Conservation (phyloP, 2,797 vertebrate genomes). For the Lepus oiostolus region DNA sequence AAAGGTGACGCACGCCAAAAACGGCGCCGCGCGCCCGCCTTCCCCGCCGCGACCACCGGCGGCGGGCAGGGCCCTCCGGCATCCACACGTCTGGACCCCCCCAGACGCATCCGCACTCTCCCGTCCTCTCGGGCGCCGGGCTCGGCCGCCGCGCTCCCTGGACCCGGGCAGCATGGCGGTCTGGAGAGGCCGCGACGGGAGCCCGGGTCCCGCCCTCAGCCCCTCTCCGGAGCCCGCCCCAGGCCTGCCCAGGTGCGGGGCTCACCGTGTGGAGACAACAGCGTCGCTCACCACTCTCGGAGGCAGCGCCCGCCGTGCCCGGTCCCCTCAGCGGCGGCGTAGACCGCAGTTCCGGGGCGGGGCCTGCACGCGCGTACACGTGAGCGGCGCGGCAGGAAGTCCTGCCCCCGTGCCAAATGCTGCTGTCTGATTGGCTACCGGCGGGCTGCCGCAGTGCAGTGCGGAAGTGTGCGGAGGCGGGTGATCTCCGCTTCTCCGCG, state of each 20-base stretch:
- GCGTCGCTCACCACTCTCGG: accelerated
- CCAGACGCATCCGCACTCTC: too few relatives aligned
- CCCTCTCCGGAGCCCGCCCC: accelerated
- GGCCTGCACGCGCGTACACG: accelerated
- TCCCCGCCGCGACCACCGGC: accelerated
- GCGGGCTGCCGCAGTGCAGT: accelerated
- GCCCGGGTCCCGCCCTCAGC: not conserved
- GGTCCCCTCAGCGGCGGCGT: accelerated
- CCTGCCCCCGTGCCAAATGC: not conserved
- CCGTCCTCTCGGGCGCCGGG: too few relatives aligned
- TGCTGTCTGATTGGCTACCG: constrained; percentile 1
- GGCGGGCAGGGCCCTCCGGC: not conserved
- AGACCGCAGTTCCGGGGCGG: constrained; percentile 76
- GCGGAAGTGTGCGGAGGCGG: not conserved
- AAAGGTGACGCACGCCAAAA: constrained; percentile 59
- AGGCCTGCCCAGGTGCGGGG: not conserved
- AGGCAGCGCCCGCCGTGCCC: accelerated
- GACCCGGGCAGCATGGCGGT: not conserved
- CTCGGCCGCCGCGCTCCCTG: not conserved
- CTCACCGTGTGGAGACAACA: not conserved
- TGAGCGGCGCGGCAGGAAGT: constrained; percentile 48
- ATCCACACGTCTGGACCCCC: not conserved
- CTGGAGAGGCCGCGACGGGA: accelerated
- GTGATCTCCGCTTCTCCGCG: accelerated
- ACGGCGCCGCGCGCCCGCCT: not conserved